Percentiles rank a stretch among this genome's conserved stretches.
Conservation (phyloP, 1,140 invertebrate species). For the Ylistrum balloti region DNA sequence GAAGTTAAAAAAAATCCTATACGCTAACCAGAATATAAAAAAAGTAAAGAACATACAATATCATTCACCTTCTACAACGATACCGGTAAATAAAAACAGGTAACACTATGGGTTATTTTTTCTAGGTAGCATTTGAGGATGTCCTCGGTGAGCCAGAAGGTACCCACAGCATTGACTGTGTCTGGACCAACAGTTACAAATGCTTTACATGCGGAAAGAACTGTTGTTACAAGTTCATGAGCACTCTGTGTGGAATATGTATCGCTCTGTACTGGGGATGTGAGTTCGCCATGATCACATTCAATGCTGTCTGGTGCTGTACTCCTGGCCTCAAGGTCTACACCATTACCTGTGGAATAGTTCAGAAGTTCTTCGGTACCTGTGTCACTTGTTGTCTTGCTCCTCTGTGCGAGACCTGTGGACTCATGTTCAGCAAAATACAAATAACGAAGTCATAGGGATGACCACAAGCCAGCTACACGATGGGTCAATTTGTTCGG, state of each 20-base stretch:
- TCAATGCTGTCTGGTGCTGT: conserved; percentile 82
- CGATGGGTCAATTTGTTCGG: too few relatives aligned
- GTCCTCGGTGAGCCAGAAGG: conserved; percentile 90
- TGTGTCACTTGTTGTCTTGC: conserved; percentile 84
- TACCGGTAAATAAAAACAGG: too few relatives aligned
- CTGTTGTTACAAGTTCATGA: conserved; percentile 88
- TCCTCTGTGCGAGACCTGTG: conserved; percentile 52
- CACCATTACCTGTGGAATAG: conserved; percentile 85
- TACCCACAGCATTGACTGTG: conserved; percentile 88
- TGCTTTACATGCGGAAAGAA: conserved; percentile 88
- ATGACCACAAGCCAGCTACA: too few relatives aligned
- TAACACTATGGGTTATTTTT: too few relatives aligned
- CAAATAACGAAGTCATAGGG: background rate
- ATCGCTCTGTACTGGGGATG: conserved; percentile 87
- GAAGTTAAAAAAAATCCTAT: too few relatives aligned
- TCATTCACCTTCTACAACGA: too few relatives aligned
- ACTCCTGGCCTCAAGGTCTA: conserved; percentile 75
- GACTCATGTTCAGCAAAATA: conserved; percentile 43
- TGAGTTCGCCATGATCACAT: conserved; percentile 89
- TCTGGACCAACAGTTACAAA: conserved; percentile 87
- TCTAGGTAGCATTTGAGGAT: conserved; percentile 82
- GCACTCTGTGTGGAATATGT: conserved; percentile 87
- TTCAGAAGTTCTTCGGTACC: conserved; percentile 84
- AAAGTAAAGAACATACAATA: too few relatives aligned
- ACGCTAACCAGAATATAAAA: too few relatives aligned